These are phyloP conservation scores for Pammene fasciana DNA, from an alignment of 2,888 invertebrate species.

Conservation along the genomic window DNA sequence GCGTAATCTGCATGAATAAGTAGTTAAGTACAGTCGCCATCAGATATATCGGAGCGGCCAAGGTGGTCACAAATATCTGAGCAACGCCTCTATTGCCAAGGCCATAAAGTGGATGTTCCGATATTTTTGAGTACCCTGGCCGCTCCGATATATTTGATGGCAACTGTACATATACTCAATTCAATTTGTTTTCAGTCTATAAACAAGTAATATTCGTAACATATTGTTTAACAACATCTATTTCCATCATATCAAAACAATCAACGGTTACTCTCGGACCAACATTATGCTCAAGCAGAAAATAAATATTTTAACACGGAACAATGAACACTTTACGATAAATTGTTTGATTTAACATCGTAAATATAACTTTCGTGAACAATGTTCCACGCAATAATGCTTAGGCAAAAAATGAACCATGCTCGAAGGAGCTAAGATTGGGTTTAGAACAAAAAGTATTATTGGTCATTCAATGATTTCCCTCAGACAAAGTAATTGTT, in stretches of 20 bases:
- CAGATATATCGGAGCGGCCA: too few relatives aligned
- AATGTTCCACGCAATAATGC: background rate
- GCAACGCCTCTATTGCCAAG: too few relatives aligned
- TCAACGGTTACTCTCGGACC: conserved; percentile 2
- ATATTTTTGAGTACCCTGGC: too few relatives aligned
- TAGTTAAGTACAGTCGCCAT: too few relatives aligned
- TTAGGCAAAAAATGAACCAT: conserved; percentile 5
- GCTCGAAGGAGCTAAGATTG: background rate
- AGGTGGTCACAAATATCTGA: too few relatives aligned
- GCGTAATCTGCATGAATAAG: too few relatives aligned
- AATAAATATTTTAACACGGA: conserved; percentile 36
- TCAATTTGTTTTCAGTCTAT: background rate
- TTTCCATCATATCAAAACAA: conserved; percentile 29
- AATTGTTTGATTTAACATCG: conserved; percentile 10
- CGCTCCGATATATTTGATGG: too few relatives aligned
- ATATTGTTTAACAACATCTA: conserved; percentile 16
- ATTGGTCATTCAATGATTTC: background rate
- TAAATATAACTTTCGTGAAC: background rate
- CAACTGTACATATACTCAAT: background rate
- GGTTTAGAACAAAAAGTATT: background rate
- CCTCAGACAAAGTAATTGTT: background rate
- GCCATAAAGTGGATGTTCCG: too few relatives aligned
- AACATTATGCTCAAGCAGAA: conserved; percentile 10
- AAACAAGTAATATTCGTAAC: background rate
- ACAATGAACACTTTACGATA: conserved; percentile 13